Conservation (phyloP, 2,888 invertebrate species). For the Drosophila ustulata region DNA sequence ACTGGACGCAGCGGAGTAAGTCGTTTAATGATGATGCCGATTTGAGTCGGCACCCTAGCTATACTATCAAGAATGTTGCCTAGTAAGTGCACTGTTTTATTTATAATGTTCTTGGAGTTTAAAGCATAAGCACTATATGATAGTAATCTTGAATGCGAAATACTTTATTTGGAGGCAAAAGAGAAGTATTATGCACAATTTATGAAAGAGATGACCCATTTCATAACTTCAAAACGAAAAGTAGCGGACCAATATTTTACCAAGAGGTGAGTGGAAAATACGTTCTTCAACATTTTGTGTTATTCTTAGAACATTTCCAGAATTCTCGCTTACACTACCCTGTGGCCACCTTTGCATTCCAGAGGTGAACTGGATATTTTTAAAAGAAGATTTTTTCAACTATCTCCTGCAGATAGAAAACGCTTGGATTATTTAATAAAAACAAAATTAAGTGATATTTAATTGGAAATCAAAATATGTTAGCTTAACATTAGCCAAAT, state of each 20-base stretch:
- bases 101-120: not conserved
- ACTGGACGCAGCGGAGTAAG: not conserved
- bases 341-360: slow-evolving; percentile 61
- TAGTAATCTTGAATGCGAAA: slow-evolving; percentile 46
- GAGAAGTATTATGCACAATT: slow-evolving; percentile 43
- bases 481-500: not conserved
- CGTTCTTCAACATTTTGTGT: not conserved
- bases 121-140: accelerated
- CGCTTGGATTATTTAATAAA: slow-evolving; percentile 54
- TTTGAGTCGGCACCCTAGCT: slow-evolving; percentile 56
- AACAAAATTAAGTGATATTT: slow-evolving; percentile 28
- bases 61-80: slow-evolving; percentile 36
- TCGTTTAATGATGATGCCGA: slow-evolving; percentile 32
- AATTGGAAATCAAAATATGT: slow-evolving; percentile 36
- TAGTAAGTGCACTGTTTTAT: slow-evolving; percentile 38
- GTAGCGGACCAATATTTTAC: slow-evolving; percentile 36
- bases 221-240: slow-evolving; percentile 11
- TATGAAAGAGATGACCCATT: slow-evolving; percentile 30
- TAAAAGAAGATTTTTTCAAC: slow-evolving; percentile 47
- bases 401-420: slow-evolving; percentile 25
- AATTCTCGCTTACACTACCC: slow-evolving; percentile 33
- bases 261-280: slow-evolving; percentile 29
- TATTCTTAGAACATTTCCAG: not conserved
- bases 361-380: slow-evolving; percentile 42
- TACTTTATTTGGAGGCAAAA: slow-evolving; percentile 24